Evolutionary conservation across 2,797 vertebrate species (phyloP), one percentile per base, ranked within the genome.

Genomic region (Takifugu rubripes): DNA sequence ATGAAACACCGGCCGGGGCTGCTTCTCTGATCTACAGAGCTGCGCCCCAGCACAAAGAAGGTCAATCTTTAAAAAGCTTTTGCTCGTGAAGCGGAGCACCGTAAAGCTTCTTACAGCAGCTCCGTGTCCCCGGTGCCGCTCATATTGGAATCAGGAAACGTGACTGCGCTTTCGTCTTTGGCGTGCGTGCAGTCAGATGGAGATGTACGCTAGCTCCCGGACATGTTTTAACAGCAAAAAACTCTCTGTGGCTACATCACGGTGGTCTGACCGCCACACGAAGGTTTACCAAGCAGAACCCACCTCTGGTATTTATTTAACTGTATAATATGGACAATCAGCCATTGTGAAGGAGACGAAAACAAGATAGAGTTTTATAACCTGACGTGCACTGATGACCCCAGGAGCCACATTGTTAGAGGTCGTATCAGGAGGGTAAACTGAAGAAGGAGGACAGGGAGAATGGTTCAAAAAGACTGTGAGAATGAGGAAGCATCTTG

Each of bases 111-210:
- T 78, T 52, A 75, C 50, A 70, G 65, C 53, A 56, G 72, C 63
- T 66, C 69, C 61, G 69, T 74, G 76, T 83, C 70, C 40, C 76
- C 66, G 21, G 21, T 21, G 63, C 64, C 53, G 59, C 62, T 72
- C 61, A 77, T 88, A 91, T 89, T 88, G 87, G 61, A 82, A 90
- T 90, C 85, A 85, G 79, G 54, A 59, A 52, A 56, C 49, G 3
- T 49, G 80, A 81, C 66, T 73, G 75, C 66, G 57, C 72, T 49
- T 31, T 58, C 54, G 71, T 78, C 66, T 68, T 80, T 74, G 76
- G 51, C 40, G 59, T 8, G 56, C 75, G 72, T 78, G 74, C 66
- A 72, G 40, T 58, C 54, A 59, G 49, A 67, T 52, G 54, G 21
- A 74, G 70, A 68, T 25, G 71, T 76, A 75, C 76, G 59, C 83